These are phyloP conservation scores for Cephus nigrinus DNA, from an alignment of 2,888 invertebrate species.

Conservation along the genomic window DNA sequence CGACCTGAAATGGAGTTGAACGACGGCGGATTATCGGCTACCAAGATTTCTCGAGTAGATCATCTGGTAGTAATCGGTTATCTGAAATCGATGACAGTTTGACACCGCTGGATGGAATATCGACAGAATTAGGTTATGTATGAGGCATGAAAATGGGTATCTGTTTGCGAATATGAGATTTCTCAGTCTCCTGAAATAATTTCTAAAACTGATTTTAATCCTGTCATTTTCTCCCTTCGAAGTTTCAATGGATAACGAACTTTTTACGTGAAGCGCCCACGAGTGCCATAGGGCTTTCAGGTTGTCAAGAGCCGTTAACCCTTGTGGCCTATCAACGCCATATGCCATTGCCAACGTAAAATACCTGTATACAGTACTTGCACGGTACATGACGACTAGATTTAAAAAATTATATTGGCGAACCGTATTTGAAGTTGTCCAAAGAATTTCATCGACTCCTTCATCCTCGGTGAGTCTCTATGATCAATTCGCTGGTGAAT, in stretches of 20 bases:
- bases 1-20: background rate
- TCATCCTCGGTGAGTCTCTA: too few species aligned
- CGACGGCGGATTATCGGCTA: background rate
- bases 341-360: slow-evolving; percentile 50
- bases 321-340: slow-evolving; percentile 51
- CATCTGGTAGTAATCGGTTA: background rate
- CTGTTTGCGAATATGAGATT: background rate
- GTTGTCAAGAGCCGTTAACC: slow-evolving; percentile 28
- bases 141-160: background rate
- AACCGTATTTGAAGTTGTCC: background rate
- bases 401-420: background rate
- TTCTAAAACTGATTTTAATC: background rate
- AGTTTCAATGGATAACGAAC: background rate
- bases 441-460: background rate
- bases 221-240: background rate
- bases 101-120: background rate
- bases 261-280: background rate
- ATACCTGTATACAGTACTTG: slow-evolving; percentile 32
- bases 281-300: background rate
- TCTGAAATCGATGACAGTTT: background rate
- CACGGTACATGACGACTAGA: slow-evolving; percentile 38
- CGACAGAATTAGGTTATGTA: background rate
- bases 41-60: background rate
- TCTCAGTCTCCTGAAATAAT: background rate
- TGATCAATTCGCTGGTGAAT: background rate